phyloP scores from a whole-genome alignment of 2,113 vertebrate species.

The Helogale parvula region DNA sequence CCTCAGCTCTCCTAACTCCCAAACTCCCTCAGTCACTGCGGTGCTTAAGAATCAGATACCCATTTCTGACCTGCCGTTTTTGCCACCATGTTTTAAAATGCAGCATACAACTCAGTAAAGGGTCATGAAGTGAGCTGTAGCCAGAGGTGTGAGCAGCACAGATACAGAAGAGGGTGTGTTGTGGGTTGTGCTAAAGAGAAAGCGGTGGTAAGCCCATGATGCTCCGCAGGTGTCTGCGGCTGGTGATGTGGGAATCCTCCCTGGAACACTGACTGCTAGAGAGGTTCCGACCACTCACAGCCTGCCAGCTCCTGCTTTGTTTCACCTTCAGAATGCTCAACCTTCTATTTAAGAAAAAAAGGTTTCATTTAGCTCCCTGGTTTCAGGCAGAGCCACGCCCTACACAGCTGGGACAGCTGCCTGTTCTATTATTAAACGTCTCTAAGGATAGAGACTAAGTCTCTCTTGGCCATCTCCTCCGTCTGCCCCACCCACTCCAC shows the following conservation, averaged over 20 bases:
- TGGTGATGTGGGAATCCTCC: background rate
- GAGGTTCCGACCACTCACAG: background rate
- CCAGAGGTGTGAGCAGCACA: background rate
- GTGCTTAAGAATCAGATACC: background rate
- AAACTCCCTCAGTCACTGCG: background rate
- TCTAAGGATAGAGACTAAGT: slow-evolving; percentile 45
- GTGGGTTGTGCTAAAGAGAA: background rate
- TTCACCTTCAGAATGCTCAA: background rate
- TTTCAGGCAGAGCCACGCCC: slow-evolving; percentile 41
- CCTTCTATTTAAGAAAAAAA: slow-evolving; percentile 12
- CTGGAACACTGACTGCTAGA: rapidly evolving
- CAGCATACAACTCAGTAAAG: no score
- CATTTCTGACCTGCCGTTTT: background rate
- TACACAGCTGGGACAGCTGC: slow-evolving; percentile 61
- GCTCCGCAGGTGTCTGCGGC: background rate
- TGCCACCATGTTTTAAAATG: background rate
- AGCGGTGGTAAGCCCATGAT: rapidly evolving
- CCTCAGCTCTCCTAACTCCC: no score
- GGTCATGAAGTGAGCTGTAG: background rate
- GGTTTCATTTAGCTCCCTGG: background rate
- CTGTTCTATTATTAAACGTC: slow-evolving; percentile 76
- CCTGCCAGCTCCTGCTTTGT: background rate
- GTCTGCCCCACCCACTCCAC: background rate
- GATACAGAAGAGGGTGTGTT: background rate
- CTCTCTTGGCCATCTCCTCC: slow-evolving; percentile 14